phyloP scores from a whole-genome alignment of 2,888 invertebrate genomes.

The Coleophora deauratella region DNA sequence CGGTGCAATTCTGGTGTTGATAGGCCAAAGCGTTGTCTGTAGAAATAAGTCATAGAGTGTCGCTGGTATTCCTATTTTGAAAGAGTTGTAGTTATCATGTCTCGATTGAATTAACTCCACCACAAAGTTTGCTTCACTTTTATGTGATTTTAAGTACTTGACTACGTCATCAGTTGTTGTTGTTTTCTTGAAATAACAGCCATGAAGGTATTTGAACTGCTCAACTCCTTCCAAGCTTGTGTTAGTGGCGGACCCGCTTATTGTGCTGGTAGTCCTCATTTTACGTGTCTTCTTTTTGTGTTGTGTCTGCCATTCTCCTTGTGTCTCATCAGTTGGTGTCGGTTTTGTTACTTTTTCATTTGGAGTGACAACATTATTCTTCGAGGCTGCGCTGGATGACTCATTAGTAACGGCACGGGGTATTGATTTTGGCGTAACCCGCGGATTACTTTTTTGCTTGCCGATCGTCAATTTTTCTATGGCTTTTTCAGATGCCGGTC shows the following conservation, averaged over 20 bases:
- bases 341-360: no score
- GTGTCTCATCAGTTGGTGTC: no score
- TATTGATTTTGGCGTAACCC: no score
- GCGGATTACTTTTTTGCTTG: no score
- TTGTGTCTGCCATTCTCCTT: no score
- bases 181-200: background rate
- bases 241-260: background rate
- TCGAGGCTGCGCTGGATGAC: no score
- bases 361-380: no score
- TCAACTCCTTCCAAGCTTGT: background rate
- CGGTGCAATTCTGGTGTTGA: background rate
- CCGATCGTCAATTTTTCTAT: no score
- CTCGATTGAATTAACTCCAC: slow-evolving; percentile 1
- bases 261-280: no score
- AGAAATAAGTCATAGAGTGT: background rate
- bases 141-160: background rate
- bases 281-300: no score
- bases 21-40: background rate
- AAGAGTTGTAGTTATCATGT: background rate
- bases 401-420: no score
- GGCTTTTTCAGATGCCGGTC: no score
- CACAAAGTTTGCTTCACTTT: background rate
- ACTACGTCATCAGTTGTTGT: background rate
- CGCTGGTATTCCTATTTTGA: slow-evolving; percentile 1
- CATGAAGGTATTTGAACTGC: background rate